Base-by-base conservation (phyloP, 92 coral and sea anemone species). In the Pocillopora meandrina region DNA sequence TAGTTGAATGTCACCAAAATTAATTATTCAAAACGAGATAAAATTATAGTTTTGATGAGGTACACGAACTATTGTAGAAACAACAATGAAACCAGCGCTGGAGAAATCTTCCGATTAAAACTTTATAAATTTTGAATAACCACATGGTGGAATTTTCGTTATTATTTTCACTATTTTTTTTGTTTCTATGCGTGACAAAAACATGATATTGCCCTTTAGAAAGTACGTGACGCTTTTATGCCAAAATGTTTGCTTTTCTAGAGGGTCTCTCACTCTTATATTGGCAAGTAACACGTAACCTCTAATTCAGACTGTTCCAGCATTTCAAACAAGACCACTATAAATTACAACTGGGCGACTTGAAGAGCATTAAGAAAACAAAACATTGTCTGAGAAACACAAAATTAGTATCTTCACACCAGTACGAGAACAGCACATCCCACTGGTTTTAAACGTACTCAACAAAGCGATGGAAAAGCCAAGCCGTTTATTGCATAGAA, bases 171-270 rank as follows among this genome's bases (percentile, higher is more conserved):
- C 17, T 79, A 21, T 26, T n/a, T 26, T 26, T 26, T 71, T 71
- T 47, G 59, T 55, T 15, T 64, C 13, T 26, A 8, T 35, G 78
- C 86, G 79, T 73, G 86, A 74, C 80, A 12, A 33, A 74, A 11
- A 47, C n/a, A 52, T 36, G 13, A 21, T 15, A 56, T 9, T 10
- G 56, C 33, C 31, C 63, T 4, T 10, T 18, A 19, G 31, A 31
- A 42, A 47, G 47, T 58, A 83, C 86, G 86, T 83, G 86, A 83
- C 86, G 10, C 31, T 26, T 10, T 26, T 34, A 14, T 49, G 12
- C 47, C 78, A 73, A 82, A 82, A 82, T 83, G 74, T 83, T 83
- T 83, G 34, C 74, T 47, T 83, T 73, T 62, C 71, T 16, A 31
- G 65, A 18, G 80, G 79, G 56, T 19, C 74, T 34, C 34, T 64